phyloP scores from a whole-genome alignment of 92 coral and sea anemone species.

The Phenganax marumi region DNA sequence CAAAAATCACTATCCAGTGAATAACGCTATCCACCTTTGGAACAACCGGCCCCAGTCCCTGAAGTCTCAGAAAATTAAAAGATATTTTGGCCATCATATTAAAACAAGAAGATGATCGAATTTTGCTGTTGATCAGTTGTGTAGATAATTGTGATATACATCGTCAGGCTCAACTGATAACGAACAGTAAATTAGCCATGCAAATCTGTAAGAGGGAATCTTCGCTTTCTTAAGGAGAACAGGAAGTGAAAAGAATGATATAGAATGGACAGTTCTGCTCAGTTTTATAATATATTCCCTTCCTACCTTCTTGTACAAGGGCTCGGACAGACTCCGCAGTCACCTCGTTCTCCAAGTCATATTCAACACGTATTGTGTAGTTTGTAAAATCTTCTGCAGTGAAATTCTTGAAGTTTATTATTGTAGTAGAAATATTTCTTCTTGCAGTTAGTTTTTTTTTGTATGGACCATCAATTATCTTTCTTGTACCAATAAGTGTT shows the following conservation, averaged over 20 bases:
- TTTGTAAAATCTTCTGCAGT: neutral
- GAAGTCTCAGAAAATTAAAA: no score
- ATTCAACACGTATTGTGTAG: neutral
- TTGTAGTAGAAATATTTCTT: constrained; percentile 6
- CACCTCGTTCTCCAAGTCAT: neutral
- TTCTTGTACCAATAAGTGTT: neutral
- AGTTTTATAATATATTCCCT: neutral
- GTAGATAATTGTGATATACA: no score
- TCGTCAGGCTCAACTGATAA: no score
- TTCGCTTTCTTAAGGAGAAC: neutral
- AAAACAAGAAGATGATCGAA: no score
- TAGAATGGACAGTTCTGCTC: neutral
- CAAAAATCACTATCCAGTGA: no score
- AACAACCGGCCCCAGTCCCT: no score
- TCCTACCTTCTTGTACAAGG: constrained; percentile 1
- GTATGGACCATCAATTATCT: neutral
- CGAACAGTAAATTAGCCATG: no score
- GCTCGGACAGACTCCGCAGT: neutral
- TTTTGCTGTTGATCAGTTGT: no score
- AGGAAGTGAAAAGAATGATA: neutral
- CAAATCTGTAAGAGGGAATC: no score
- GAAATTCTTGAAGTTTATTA: neutral
- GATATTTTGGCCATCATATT: no score
- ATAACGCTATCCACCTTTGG: no score
- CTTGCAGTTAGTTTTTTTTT: neutral